These are phyloP conservation scores for Rhagologus leucostigma DNA, from an alignment of 2,113 vertebrate species.

Conservation along the genomic window DNA sequence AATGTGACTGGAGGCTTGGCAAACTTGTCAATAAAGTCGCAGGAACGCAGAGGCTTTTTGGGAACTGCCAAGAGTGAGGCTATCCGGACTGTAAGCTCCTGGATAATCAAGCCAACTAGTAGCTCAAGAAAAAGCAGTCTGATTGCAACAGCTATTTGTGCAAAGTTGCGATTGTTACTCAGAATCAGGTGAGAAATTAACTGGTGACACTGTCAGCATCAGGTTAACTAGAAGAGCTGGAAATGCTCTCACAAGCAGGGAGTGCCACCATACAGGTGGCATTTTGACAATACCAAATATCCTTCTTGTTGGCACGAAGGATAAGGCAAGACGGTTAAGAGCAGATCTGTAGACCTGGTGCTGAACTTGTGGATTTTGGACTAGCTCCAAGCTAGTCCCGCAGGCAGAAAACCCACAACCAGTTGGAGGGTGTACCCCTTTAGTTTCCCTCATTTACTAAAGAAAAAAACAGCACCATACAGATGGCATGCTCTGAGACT, in stretches of 20 bases:
- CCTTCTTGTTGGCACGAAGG: neutral
- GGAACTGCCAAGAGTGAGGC: neutral
- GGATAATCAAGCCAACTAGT: neutral
- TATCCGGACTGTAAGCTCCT: neutral
- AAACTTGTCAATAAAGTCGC: neutral
- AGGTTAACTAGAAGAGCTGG: neutral
- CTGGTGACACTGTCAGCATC: neutral
- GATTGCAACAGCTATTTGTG: neutral
- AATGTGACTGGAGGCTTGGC: neutral
- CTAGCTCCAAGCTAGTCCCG: neutral
- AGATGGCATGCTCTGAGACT: neutral
- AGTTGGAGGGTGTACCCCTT: neutral
- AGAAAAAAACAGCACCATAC: neutral
- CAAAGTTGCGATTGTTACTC: neutral
- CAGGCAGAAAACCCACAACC: neutral
- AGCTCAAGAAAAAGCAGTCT: neutral
- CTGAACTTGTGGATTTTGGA: neutral
- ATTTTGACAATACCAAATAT: neutral
- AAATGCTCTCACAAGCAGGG: neutral
- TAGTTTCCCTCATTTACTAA: neutral
- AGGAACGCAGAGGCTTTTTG: neutral
- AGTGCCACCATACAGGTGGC: fast-evolving
- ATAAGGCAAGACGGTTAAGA: neutral
- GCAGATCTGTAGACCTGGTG: neutral
- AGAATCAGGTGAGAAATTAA: neutral